These are phyloP conservation scores for Thaumetopoea pityocampa DNA, from an alignment of 1,140 invertebrate genomes.

Conservation along the genomic window DNA sequence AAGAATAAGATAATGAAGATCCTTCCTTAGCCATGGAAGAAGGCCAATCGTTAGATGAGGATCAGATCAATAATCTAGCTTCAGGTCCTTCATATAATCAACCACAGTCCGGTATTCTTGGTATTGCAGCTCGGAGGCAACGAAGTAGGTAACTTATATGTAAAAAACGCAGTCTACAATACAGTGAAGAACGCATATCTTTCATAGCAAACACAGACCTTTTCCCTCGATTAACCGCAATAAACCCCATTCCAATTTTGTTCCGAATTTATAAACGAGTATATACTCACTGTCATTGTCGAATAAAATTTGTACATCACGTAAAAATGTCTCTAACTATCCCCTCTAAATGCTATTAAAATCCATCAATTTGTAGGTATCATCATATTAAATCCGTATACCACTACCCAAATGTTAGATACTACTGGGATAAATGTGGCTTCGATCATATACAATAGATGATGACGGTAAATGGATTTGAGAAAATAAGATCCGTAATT, in stretches of 20 bases:
- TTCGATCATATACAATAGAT: too few relatives aligned
- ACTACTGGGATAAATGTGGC: slow-evolving; percentile 26
- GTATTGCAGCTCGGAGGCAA: slow-evolving; percentile 6
- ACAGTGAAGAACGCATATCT: slow-evolving; percentile 15
- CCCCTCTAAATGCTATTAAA: slow-evolving; percentile 20
- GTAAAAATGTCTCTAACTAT: slow-evolving; percentile 16
- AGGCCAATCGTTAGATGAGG: slow-evolving; percentile 8
- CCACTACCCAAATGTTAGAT: slow-evolving; percentile 28
- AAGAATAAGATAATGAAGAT: slow-evolving; percentile 12
- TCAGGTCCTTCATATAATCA: slow-evolving; percentile 9
- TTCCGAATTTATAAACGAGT: slow-evolving; percentile 5
- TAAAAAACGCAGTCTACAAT: slow-evolving; percentile 18
- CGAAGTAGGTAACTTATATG: slow-evolving; percentile 18
- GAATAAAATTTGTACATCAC: slow-evolving; percentile 14
- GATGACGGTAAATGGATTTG: slow-evolving; percentile 28
- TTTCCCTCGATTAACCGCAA: slow-evolving; percentile 10
- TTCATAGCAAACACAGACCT: slow-evolving; percentile 18
- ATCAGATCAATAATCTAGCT: too few relatives aligned
- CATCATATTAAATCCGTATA: slow-evolving; percentile 27
- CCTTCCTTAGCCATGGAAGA: slow-evolving; percentile 7
- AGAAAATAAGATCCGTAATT: slow-evolving; percentile 20
- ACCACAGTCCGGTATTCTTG: slow-evolving; percentile 10
- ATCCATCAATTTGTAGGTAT: slow-evolving; percentile 29
- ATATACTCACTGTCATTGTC: slow-evolving; percentile 2
- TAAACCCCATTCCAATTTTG: slow-evolving; percentile 18